Evolutionary conservation across 2,888 invertebrate species (phyloP), one percentile per base, ranked within the genome.

Genomic region (Sinodicranocentrus sp.): DNA sequence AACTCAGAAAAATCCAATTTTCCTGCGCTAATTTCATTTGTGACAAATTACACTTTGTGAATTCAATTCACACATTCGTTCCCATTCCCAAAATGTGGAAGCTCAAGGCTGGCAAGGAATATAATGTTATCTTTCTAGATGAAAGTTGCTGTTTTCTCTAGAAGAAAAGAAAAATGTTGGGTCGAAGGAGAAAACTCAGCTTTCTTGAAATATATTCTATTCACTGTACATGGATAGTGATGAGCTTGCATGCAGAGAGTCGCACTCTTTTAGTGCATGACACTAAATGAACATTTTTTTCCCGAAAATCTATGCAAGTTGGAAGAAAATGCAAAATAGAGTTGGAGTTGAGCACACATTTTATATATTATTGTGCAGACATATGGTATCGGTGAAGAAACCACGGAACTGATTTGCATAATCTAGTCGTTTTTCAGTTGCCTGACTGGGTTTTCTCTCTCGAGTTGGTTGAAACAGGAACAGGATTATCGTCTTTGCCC

Each of bases 341-440:
- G 33, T 33, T 33, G 5, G 10, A 3, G 33, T 33, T 33, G 33
- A 33, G 10, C 33, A 33, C 33, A 33, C 33, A 33, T 48, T 48
- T 48, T 48, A 48, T 48, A 48, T 17, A 48, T 48, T 39, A 48
- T 48, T 17, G 48, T 48, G 48, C 23, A 13, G 39, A 33, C 33
- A 65, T 65, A 61, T 57, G 25, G 73, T 63, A 61, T 75, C 63
- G 63, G 61, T 19, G 17, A 17, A 23, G 57, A 67, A 67, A 26
- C 76, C 54, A 54, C 39, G n/a, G 26, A 67, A 67, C 76, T 76
- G 67, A 76, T 76, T 76, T 76, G 33, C 76, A 76, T 76, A 76
- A 76, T 76, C 57, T 57, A 76, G 76, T 52, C 76, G 54, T 76
- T 76, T 76, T 57, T 76, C 76, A 76, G 75, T 75, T 48, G 65